phyloP scores from a whole-genome alignment of 2,888 invertebrate species.

The Ryuthela nishihirai region DNA sequence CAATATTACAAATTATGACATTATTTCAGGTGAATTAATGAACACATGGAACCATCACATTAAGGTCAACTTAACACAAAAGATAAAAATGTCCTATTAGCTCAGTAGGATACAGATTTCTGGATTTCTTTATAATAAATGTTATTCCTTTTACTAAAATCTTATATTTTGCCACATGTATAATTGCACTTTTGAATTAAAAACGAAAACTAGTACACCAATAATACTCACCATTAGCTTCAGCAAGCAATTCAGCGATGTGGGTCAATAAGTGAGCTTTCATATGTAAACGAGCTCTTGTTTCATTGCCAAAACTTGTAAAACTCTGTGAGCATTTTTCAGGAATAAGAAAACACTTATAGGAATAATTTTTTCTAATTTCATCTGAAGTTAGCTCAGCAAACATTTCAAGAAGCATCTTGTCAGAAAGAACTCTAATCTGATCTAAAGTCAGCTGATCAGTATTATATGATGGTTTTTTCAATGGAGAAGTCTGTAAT shows the following conservation, averaged over 20 bases:
- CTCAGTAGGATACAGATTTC: too few relatives aligned
- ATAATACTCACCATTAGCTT: constrained; percentile 1
- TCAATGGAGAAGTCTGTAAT: too few relatives aligned
- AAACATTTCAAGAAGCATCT: constrained; percentile 54
- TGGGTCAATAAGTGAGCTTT: constrained; percentile 56
- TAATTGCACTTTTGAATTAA: neutral
- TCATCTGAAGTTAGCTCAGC: constrained; percentile 56
- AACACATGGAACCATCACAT: too few relatives aligned
- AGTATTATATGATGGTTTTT: constrained; percentile 3
- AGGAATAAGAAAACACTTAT: constrained; percentile 55
- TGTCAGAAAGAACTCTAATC: constrained; percentile 34
- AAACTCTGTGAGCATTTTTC: constrained; percentile 53
- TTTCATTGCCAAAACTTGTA: constrained; percentile 59
- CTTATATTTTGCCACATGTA: too few relatives aligned
- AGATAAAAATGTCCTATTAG: too few relatives aligned
- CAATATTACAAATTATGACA: too few relatives aligned
- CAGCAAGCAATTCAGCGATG: constrained; percentile 39
- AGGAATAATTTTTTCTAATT: constrained; percentile 56
- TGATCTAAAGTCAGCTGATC: constrained; percentile 32
- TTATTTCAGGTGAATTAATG: too few relatives aligned
- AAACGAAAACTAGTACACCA: neutral
- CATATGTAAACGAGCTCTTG: constrained; percentile 55
- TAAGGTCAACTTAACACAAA: too few relatives aligned
- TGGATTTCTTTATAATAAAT: too few relatives aligned
- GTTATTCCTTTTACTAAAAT: too few relatives aligned